phyloP scores from a whole-genome alignment of 35 echinoderm and acorn worm species.

The Strongylocentrotus purpuratus region DNA sequence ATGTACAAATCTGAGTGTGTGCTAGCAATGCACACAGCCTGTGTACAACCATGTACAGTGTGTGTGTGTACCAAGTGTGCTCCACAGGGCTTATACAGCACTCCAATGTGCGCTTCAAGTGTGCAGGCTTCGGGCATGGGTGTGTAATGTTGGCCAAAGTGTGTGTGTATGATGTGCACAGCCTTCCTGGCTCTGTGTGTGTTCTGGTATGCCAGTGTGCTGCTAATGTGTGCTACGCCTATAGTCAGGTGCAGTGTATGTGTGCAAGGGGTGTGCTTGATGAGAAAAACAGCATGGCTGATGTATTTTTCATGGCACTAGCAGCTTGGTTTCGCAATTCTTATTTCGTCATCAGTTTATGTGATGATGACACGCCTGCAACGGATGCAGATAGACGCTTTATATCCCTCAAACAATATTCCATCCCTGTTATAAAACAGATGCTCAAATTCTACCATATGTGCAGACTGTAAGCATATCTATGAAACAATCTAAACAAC shows the following conservation, averaged over 20 bases:
- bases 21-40: not conserved
- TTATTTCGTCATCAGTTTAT: not conserved
- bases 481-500: not conserved
- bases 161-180: not conserved
- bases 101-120: not conserved
- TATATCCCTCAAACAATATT: not conserved
- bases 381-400: not conserved
- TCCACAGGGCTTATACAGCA: not conserved
- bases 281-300: slow-evolving; percentile 16
- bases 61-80: not conserved
- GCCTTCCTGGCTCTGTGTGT: not conserved
- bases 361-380: not conserved
- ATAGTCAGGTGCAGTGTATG: not conserved
- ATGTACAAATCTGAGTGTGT: not conserved
- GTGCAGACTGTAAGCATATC: not conserved
- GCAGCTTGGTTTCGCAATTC: not conserved
- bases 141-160: slow-evolving; percentile 15
- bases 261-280: not conserved
- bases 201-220: not conserved
- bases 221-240: not conserved
- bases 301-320: not conserved
- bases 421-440: not conserved
- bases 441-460: not conserved
- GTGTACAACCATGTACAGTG: not conserved
- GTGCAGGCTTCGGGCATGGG: not conserved